phyloP scores from a whole-genome alignment of 2,113 vertebrate species.

The Myotis yumanensis region DNA sequence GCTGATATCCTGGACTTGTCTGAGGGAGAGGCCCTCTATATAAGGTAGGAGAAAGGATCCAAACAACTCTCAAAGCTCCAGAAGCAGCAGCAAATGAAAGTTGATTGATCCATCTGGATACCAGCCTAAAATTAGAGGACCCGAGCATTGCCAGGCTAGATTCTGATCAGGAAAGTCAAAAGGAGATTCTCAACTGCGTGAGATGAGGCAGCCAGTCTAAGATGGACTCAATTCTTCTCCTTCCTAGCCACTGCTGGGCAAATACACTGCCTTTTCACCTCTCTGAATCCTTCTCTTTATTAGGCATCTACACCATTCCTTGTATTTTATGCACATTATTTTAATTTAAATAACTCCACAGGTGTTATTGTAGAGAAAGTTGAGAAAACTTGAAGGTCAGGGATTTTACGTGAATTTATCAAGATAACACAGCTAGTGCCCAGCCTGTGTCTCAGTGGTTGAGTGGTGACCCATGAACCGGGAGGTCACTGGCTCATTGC shows the following conservation, averaged over 20 bases:
- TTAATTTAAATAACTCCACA: constrained; percentile 14
- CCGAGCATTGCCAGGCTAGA: background rate
- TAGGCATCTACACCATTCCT: background rate
- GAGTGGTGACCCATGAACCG: too few relatives aligned
- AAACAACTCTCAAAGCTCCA: background rate
- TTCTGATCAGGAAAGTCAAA: background rate
- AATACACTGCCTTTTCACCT: background rate
- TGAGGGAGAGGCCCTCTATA: background rate
- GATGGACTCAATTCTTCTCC: background rate
- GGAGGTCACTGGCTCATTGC: too few relatives aligned
- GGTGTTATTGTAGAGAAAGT: background rate
- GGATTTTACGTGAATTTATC: constrained; percentile 27
- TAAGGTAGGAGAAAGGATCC: background rate
- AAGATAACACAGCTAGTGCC: background rate
- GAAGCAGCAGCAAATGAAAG: background rate
- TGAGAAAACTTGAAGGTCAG: background rate
- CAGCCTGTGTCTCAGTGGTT: too few relatives aligned
- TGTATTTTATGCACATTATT: background rate
- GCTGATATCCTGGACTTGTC: background rate
- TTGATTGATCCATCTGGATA: background rate
- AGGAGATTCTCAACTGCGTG: background rate
- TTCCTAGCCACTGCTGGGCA: background rate
- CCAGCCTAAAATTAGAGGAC: background rate
- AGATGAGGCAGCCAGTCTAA: constrained; percentile 2
- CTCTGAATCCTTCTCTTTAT: background rate